phyloP scores from a whole-genome alignment of 2,113 vertebrate species.

The Platichthys stellatus region DNA sequence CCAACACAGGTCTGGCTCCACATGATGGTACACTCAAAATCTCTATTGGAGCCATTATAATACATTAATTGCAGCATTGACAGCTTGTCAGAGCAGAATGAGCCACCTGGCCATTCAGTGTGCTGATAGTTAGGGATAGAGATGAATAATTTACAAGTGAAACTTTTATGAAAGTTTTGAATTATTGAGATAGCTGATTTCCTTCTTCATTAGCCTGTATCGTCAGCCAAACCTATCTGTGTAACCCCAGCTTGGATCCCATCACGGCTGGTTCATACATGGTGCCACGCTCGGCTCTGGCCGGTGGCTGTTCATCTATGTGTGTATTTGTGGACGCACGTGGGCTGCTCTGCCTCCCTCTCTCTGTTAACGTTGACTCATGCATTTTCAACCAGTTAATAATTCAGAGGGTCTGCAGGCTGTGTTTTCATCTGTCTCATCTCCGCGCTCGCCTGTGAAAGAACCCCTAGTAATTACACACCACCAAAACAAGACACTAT shows the following conservation, averaged over 20 bases:
- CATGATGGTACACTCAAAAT: too few species aligned
- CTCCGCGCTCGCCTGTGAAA: slow-evolving; percentile 30
- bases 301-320: slow-evolving; percentile 21
- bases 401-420: slow-evolving; percentile 73
- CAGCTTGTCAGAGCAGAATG: slow-evolving; percentile 10
- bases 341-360: slow-evolving; percentile 45
- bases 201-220: slow-evolving; percentile 1
- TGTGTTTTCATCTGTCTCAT: slow-evolving; percentile 68
- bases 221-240: not conserved
- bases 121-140: not conserved
- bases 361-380: slow-evolving; percentile 68
- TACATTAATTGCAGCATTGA: not conserved
- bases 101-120: not conserved
- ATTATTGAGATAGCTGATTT: slow-evolving; percentile 13
- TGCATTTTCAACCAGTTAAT: slow-evolving; percentile 72
- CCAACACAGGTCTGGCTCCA: too few species aligned
- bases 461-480: slow-evolving; percentile 56
- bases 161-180: slow-evolving; percentile 32
- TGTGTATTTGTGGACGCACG: slow-evolving; percentile 58
- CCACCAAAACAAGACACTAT: slow-evolving; percentile 52
- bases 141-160: slow-evolving; percentile 33
- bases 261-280: not conserved
- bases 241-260: slow-evolving; percentile 8
- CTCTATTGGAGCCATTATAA: not conserved
- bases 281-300: slow-evolving; percentile 14